Conservation (phyloP, 2,888 invertebrate species). For the Dryocosmus kuriphilus region DNA sequence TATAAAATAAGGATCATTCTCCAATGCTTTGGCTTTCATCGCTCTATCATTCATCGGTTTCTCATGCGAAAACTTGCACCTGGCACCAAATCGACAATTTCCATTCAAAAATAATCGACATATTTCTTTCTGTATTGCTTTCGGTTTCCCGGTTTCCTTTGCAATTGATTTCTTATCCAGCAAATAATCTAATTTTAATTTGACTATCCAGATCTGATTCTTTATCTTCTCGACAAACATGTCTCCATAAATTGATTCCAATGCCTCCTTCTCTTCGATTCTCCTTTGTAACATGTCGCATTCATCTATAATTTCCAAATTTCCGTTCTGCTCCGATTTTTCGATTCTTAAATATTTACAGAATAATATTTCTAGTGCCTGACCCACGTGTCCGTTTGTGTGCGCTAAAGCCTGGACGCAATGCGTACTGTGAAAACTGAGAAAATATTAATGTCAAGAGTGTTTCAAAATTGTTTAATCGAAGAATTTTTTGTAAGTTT, state of each 20-base stretch:
- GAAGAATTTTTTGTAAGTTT: slow-evolving; percentile 27
- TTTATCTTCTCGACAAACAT: slow-evolving; percentile 84
- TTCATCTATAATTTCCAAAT: slow-evolving; percentile 75
- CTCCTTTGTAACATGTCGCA: slow-evolving; percentile 83
- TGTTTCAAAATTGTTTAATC: slow-evolving; percentile 24
- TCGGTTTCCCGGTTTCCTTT: slow-evolving; percentile 74
- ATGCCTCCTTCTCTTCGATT: slow-evolving; percentile 85
- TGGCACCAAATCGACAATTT: slow-evolving; percentile 85
- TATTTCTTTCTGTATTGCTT: slow-evolving; percentile 81
- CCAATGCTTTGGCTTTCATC: slow-evolving; percentile 65
- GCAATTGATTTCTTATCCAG: slow-evolving; percentile 79
- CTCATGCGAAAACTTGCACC: slow-evolving; percentile 87
- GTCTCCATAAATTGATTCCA: slow-evolving; percentile 88
- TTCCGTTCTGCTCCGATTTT: slow-evolving; percentile 75
- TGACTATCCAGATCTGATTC: slow-evolving; percentile 85
- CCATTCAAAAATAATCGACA: slow-evolving; percentile 82
- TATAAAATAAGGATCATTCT: slow-evolving; percentile 78
- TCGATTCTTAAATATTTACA: slow-evolving; percentile 84
- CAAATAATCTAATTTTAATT: slow-evolving; percentile 84
- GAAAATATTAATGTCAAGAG: slow-evolving; percentile 63
- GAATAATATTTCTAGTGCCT: slow-evolving; percentile 85
- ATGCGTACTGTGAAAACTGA: slow-evolving; percentile 86
- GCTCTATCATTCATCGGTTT: slow-evolving; percentile 75
- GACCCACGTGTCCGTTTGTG: slow-evolving; percentile 84
- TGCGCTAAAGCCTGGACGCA: slow-evolving; percentile 86